Conservation (phyloP, 2,797 vertebrate species). For the Acrocephalus scirpaceus region DNA sequence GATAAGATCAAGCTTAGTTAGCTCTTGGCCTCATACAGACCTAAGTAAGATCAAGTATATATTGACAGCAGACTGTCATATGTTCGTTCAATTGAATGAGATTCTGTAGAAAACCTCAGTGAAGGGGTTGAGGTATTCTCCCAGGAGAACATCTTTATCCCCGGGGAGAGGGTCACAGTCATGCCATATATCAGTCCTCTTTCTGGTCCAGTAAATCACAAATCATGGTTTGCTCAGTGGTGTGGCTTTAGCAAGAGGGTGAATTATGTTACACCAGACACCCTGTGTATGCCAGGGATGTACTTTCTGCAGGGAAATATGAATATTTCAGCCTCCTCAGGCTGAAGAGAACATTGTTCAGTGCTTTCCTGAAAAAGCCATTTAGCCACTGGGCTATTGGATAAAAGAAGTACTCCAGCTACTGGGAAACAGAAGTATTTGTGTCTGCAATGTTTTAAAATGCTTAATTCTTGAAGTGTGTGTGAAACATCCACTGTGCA, state of each 20-base stretch:
- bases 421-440: not conserved
- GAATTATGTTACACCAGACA: not conserved
- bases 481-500: accelerated
- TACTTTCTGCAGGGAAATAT: not conserved
- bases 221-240: not conserved
- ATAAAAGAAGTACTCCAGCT: not conserved
- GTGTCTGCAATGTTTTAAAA: not conserved
- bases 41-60: not conserved
- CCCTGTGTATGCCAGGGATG: not conserved
- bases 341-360: not conserved
- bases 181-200: not conserved
- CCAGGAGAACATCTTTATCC: not conserved
- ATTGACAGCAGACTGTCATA: not conserved
- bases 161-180: not conserved
- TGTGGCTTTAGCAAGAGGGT: not conserved
- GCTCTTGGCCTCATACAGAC: not conserved
- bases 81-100: not conserved
- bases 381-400: not conserved
- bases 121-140: not conserved
- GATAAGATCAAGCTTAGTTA: not conserved
- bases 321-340: not conserved
- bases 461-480: not conserved
- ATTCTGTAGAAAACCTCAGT: not conserved
- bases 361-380: not conserved
- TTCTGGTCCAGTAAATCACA: not conserved